Conservation (phyloP, 2,797 vertebrate genomes). For the Hipposideros larvatus region DNA sequence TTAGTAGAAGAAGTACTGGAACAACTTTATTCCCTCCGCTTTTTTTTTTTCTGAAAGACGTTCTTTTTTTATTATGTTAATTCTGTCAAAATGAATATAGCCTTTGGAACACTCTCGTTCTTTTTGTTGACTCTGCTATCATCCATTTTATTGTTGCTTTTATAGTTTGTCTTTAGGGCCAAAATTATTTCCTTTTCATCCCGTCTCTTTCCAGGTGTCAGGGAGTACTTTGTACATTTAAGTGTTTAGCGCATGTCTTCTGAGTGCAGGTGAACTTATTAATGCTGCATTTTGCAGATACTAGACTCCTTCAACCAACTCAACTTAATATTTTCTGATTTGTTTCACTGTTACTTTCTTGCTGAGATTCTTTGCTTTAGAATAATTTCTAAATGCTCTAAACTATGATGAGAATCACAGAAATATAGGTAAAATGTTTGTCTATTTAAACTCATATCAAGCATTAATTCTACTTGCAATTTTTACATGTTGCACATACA, state of each 20-base stretch:
- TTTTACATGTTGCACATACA: neutral
- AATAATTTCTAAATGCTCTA: conserved; percentile 7
- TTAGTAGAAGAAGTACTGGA: neutral
- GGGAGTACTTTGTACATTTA: neutral
- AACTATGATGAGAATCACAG: neutral
- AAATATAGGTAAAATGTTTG: neutral
- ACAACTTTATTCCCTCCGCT: neutral
- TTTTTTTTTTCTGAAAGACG: neutral
- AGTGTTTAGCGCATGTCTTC: neutral
- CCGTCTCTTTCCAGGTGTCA: neutral
- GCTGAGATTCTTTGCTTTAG: neutral
- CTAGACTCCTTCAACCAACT: neutral
- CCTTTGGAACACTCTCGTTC: neutral
- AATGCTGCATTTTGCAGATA: neutral
- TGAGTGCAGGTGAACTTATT: neutral
- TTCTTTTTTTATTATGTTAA: neutral
- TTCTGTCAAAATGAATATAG: neutral
- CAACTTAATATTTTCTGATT: neutral
- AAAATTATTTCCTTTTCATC: neutral
- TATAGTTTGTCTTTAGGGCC: neutral
- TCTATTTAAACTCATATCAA: neutral
- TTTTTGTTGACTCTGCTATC: neutral
- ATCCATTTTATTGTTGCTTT: neutral
- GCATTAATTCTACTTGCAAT: neutral
- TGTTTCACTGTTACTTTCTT: neutral